Percentiles rank a stretch among this genome's conserved stretches.
Conservation (phyloP, 2,888 invertebrate genomes). For the Leptinotarsa rubiginosa region DNA sequence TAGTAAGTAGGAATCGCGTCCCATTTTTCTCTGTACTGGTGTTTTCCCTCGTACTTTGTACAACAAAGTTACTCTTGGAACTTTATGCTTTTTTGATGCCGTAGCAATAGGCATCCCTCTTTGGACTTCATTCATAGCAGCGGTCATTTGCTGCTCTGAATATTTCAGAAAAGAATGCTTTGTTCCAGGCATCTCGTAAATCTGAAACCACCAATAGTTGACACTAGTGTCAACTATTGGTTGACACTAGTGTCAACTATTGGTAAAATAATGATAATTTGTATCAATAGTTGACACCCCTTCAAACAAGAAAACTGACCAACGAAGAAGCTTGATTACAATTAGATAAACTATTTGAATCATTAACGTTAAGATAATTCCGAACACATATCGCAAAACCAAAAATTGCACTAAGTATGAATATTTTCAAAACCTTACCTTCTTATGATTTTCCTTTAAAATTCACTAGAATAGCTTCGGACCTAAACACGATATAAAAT, state of each 20-base stretch:
- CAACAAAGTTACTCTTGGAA: constrained; percentile 12
- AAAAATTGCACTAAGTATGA: constrained; percentile 7
- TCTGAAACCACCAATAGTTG: constrained; percentile 2
- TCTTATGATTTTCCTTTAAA: constrained; percentile 6
- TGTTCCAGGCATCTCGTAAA: constrained; percentile 1
- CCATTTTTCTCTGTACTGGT: constrained; percentile 5
- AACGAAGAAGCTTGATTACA: not conserved
- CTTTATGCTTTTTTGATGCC: constrained; percentile 8
- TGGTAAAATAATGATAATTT: not conserved
- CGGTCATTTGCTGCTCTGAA: constrained; percentile 9
- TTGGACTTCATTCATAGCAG: constrained; percentile 8
- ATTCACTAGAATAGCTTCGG: constrained; percentile 5
- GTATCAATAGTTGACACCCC: not conserved
- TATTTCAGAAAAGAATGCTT: constrained; percentile 11
- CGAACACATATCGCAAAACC: constrained; percentile 9
- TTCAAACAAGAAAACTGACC: not conserved
- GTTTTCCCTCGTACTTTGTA: constrained; percentile 11
- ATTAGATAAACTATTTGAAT: constrained; percentile 10
- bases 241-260: not conserved
- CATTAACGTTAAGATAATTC: constrained; percentile 6
- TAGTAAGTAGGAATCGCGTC: constrained; percentile 1
- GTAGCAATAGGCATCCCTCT: not conserved
- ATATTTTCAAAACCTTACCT: constrained; percentile 3
- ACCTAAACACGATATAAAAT: not conserved
- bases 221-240: not conserved